Conservation (phyloP, 1,140 invertebrate genomes). For the Mycetomoellerius zeteki region DNA sequence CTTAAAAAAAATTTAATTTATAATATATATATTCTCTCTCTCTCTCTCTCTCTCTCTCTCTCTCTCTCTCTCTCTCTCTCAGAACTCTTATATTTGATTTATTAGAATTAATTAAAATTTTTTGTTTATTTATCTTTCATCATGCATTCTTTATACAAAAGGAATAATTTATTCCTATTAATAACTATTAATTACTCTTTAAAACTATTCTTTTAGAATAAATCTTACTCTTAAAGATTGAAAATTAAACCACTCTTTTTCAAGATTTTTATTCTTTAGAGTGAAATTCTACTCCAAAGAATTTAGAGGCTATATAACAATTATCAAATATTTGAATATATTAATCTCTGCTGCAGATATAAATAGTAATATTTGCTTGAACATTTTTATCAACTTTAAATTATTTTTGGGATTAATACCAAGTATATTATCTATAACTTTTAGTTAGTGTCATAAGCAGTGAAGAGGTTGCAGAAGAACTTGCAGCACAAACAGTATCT, state of each 20-base stretch:
- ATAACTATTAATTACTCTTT: background rate
- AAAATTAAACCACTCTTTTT: too few species aligned
- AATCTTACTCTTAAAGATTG: too few species aligned
- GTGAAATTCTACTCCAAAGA: too few species aligned
- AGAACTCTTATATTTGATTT: too few species aligned
- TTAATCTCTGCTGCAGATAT: background rate
- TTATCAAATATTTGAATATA: background rate
- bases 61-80: too few species aligned
- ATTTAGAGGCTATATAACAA: background rate
- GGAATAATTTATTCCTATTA: background rate
- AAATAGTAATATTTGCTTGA: background rate
- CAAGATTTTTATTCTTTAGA: too few species aligned
- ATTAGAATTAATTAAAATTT: too few species aligned
- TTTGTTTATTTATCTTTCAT: background rate
- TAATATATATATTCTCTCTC: too few species aligned
- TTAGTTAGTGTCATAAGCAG: conserved; percentile 44
- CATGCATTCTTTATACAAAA: background rate
- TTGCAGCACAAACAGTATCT: background rate
- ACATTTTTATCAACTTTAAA: background rate
- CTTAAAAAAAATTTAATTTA: too few species aligned
- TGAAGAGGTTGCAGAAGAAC: background rate
- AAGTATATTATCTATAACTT: background rate
- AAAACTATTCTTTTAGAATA: too few species aligned
- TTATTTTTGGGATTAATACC: background rate
- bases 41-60: too few species aligned